Conservation (phyloP, 2,113 vertebrate genomes). For the Neolamprologus sp. region DNA sequence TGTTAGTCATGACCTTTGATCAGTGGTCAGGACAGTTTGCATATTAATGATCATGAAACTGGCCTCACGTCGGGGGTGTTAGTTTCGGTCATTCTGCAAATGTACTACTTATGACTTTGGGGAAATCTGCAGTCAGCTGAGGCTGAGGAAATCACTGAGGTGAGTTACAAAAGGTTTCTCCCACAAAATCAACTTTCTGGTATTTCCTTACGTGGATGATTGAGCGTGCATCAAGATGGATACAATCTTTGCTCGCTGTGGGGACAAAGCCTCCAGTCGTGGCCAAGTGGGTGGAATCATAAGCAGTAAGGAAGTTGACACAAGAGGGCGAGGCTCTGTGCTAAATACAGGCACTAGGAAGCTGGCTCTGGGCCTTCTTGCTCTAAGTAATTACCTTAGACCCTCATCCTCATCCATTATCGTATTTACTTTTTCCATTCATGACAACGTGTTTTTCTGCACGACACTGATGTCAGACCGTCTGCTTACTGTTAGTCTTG, state of each 20-base stretch:
- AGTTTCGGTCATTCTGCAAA: not conserved
- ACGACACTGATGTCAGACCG: not conserved
- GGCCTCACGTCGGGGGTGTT: not conserved
- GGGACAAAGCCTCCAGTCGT: not conserved
- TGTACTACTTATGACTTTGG: not conserved
- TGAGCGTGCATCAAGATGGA: not conserved
- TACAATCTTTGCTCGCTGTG: not conserved
- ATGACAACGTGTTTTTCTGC: not conserved
- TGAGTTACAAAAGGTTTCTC: not conserved
- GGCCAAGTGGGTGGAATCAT: not conserved
- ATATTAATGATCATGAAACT: not conserved
- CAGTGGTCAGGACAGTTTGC: not conserved
- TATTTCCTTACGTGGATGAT: not conserved
- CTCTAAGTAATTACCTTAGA: not conserved
- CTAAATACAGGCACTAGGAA: not conserved
- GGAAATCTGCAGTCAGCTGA: not conserved
- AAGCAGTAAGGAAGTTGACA: not conserved
- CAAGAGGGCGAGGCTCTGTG: not conserved
- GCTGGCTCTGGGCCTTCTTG: not conserved
- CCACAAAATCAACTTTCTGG: not conserved
- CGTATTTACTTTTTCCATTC: not conserved
- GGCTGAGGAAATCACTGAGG: not conserved
- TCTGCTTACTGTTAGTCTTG: not conserved
- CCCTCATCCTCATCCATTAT: not conserved
- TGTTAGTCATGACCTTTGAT: not conserved